These are phyloP conservation scores for Momotus momota DNA, from an alignment of 2,797 vertebrate species.

Conservation along the genomic window DNA sequence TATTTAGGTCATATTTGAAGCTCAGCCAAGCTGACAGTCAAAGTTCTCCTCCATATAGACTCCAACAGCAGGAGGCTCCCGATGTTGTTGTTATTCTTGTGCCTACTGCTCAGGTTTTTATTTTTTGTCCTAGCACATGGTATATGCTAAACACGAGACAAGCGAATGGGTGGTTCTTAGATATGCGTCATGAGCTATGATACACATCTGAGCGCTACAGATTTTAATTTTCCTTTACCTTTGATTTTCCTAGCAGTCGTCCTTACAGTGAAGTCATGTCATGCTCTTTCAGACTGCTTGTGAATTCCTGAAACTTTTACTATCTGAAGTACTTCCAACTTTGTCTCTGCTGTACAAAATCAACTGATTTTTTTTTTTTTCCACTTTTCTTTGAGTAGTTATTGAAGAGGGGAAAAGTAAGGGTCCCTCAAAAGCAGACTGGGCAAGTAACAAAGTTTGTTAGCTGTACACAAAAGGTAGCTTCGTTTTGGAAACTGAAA, in stretches of 20 bases:
- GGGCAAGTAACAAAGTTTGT: neutral
- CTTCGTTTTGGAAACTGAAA: neutral
- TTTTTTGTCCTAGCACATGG: constrained; percentile 49
- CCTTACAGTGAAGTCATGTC: neutral
- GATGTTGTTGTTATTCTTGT: constrained; percentile 72
- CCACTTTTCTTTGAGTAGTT: neutral
- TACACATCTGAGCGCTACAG: neutral
- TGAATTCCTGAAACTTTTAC: neutral
- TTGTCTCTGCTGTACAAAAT: neutral
- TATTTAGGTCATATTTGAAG: constrained; percentile 73
- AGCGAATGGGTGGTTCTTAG: constrained; percentile 19
- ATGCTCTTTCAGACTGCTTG: neutral
- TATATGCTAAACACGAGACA: constrained; percentile 25
- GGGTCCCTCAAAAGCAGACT: neutral
- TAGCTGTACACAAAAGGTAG: neutral
- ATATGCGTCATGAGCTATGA: constrained; percentile 7
- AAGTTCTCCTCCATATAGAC: constrained; percentile 69
- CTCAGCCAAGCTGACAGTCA: constrained; percentile 77
- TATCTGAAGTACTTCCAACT: neutral
- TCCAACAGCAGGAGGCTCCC: constrained; percentile 71
- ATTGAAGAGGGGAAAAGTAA: neutral
- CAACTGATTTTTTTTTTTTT: neutral
- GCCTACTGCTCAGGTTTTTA: constrained; percentile 78
- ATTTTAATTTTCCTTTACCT: neutral
- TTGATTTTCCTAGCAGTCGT: neutral